Base-by-base conservation (phyloP, 2,113 vertebrate species). In the Vireo altiloquus region DNA sequence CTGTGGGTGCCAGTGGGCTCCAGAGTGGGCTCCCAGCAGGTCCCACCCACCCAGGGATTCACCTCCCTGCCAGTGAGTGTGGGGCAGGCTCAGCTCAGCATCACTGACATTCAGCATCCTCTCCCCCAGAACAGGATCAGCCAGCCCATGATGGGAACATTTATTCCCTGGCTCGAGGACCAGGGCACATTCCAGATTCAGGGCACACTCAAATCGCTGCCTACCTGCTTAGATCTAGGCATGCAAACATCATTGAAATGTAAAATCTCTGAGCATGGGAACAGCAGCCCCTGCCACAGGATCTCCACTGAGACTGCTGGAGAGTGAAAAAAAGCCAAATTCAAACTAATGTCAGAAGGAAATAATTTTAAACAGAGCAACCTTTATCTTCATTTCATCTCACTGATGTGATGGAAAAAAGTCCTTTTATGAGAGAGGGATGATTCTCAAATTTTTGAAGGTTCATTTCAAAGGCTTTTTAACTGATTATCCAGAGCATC, bases 251-350 rank as follows among this genome's bases (percentile, higher is more conserved):
- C 49, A 92, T 92, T 96, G 93, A 96, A 93, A 94, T 87, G 86
- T 90, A 92, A 94, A 93, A 79, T 84, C 57, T 66, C 64, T 47
- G 52, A 95, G 85, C 76, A 52, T 0, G 10, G 68, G 88, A 94
- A 64, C 31, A 66, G 71, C 68, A 93, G 88, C 82, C 64, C 0
- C 0, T 89, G 88, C 88, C 82, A 71, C 82, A 42, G 23, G 79
- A 83, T 82, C 79, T 93, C 94, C 90, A 35, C 56, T 81, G 94
- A 96, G 94, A 94, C 87, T 92, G 85, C 94, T 93, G 74, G 27
- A 53, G 44, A 89, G 82, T 35, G 79, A 90, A 87, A 80, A 93
- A 91, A 96, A 96, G 69, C 31, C 72, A 86, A 89, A 96, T 76
- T 90, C 82, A 84, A 90, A 87, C 79, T 78, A 83, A 90, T 33